Evolutionary conservation across 2,113 vertebrate species (phyloP), one percentile per base, ranked within the genome.

Genomic region (Perca flavescens): DNA sequence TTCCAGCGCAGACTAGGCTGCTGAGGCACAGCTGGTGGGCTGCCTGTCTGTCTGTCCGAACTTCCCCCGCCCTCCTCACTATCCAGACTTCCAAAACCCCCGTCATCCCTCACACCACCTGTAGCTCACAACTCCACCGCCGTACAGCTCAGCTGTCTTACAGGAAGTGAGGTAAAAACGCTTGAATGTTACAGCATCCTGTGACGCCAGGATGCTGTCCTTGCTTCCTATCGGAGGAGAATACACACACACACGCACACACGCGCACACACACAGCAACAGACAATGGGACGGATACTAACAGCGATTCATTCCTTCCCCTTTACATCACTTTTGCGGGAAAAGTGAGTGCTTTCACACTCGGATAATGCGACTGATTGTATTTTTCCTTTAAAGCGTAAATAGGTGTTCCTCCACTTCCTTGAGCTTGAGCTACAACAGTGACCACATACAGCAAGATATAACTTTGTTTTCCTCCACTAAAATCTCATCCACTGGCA

Each of bases 1-100:
- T 74, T 88, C 67, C 87, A 80, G 85, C 54, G 36, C 78, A 88
- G 88, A 91, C 88, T 68, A 56, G 19, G 77, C 77, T 83, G 71
- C 86, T 74, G 75, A 66, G 90, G 13, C 86, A 87, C 93, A 93
- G 89, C 90, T 91, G 91, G 89, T 85, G 84, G 84, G 75, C 82
- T 69, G 78, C 31, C 62, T 56, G 66, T 25, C 79, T 76, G 71
- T 86, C 47, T 77, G 52, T 65, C 63, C 4, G 5, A 40, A 58
- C 52, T 34, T 50, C 74, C 61, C 14, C 36, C 21, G 14, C 36
- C 10, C 46, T n/a, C 16, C 58, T 61, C 28, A 31, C 12, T 25
- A 31, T 17, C 47, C 34, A 74, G 21, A 31, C 7, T 31, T 47
- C 40, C 9, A 8, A 36, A 17, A 5, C 31, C 10, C 46, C 36